Base-by-base conservation (phyloP, 2,113 vertebrate species). In the Anarrhichthys ocellatus region DNA sequence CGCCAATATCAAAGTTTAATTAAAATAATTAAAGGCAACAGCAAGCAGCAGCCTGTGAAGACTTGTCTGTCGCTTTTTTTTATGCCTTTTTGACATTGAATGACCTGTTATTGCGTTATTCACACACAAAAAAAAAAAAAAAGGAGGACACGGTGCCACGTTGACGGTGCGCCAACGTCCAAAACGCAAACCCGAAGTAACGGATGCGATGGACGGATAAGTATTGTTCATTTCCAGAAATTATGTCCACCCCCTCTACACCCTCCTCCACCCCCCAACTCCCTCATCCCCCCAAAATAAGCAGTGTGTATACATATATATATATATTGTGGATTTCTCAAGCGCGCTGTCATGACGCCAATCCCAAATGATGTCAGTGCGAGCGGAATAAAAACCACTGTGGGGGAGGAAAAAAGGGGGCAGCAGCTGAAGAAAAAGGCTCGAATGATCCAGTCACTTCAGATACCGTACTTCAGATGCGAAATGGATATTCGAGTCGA, bases 361-460 rank as follows among this genome's bases (percentile, higher is more conserved):
- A 94, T 96, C 96, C 95, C 95, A 96, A 95, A 96, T 96, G 96
- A 97, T 97, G 97, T 96, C 92, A 96, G 96, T 67, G 88, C 92
- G 95, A 96, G 95, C 78, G 90, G 95, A 96, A 94, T 3, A 54
- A 4, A 54, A 52, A 1, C 2, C 95, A 95, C 95, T 92, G 96
- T 94, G 96, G 96, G 96, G 95, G 96, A 92, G 95, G 77, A 22
- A 22, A 24, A 62, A 94, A 91, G 93, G 93, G 95, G 94, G 95
- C 93, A 95, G 96, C 96, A 96, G 97, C 96, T 97, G 97, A 98
- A 96, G 96, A 95, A 95, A 97, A 97, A 97, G 96, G 96, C 97
- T 97, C 95, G 96, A 98, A 97, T 96, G 97, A 99, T 98, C 96
- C 94, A 97, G 98, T 99, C 98, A 98, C 98, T 99, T 99, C 96